Conservation (phyloP, 1,140 invertebrate species). For the Lutraria rhynchaena region DNA sequence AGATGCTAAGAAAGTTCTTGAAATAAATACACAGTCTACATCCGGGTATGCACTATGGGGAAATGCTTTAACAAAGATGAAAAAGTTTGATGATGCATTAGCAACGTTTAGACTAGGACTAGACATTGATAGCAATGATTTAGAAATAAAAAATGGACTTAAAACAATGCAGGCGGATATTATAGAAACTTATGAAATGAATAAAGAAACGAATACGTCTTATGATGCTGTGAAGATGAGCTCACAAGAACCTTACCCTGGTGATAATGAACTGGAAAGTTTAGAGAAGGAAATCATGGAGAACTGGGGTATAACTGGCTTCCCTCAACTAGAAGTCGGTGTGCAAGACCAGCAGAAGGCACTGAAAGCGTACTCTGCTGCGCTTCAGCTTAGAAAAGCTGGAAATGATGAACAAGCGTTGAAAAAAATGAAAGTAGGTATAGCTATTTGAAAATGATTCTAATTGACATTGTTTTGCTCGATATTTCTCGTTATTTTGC, state of each 20-base stretch:
- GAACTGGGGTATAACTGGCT: conserved; percentile 60
- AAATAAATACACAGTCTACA: conserved; percentile 35
- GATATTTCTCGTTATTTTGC: too few species aligned
- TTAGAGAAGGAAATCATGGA: conserved; percentile 67
- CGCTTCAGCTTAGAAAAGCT: conserved; percentile 34
- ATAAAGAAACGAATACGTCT: conserved; percentile 23
- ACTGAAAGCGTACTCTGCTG: conserved; percentile 29
- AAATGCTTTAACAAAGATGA: conserved; percentile 51
- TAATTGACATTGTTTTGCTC: too few species aligned
- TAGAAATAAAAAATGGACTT: conserved; percentile 53
- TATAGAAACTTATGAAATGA: conserved; percentile 27
- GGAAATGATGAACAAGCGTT: conserved; percentile 52
- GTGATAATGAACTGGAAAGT: conserved; percentile 64
- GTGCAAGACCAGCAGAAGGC: conserved; percentile 41
- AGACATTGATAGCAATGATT: conserved; percentile 62
- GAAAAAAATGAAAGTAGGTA: conserved; percentile 38
- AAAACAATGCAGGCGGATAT: conserved; percentile 59
- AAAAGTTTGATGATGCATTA: conserved; percentile 62
- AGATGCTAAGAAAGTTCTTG: conserved; percentile 50
- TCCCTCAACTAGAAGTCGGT: conserved; percentile 52
- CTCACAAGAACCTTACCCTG: conserved; percentile 67
- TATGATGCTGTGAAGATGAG: conserved; percentile 66
- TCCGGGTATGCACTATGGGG: conserved; percentile 57
- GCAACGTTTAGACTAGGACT: conserved; percentile 57
- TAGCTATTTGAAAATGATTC: too few species aligned